Evolutionary conservation across 2,888 invertebrate species (phyloP), one percentile per base, ranked within the genome.

Genomic region (Acanthosepion esculentum): DNA sequence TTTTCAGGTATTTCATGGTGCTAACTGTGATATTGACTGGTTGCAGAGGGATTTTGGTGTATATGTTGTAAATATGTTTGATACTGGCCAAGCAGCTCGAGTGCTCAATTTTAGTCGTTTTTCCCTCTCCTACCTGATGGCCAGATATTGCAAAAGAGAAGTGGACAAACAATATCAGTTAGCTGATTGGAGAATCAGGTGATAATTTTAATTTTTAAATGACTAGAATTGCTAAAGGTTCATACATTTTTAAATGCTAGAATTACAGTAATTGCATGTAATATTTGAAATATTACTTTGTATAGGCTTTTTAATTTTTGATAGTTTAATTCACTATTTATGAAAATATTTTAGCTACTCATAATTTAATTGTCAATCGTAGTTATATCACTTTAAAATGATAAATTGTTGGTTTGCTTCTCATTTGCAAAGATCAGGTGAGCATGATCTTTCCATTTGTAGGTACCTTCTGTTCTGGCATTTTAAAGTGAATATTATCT

Each of bases 31-130:
- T 97, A 98, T 99, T 41, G 98, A 98, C 64, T 99, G 99, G 99
- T 98, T 99, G 59, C 99, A 99, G 97, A 98, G 99, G 33, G 99
- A 99, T 98, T 98, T 99, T 95, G 98, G 99, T 0, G 97, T 99
- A 3, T 99, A 99, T 97, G 98, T 99, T 6, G 99, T 99, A 0
- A 99, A 99, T 96, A 98, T 99, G 98, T 99, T 99, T 97, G 99
- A 99, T 97, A 99, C 99, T 0, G 98, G 99, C 97, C 98, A 98
- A 97, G 99, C 99, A 0, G 98, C 99, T 0, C 98, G 98, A 95
- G 98, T 98, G 6, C 98, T 99, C 0, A 98, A 98, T 50, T 98
- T 98, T 95, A 98, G 98, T 0, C 98, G 98, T 33, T 98, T 98
- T 2, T 99, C 99, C 8, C 97, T 98, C 53, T 98, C 98, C 0